Conservation (phyloP, 2,888 invertebrate species). For the Arrhopalites spinosus region DNA sequence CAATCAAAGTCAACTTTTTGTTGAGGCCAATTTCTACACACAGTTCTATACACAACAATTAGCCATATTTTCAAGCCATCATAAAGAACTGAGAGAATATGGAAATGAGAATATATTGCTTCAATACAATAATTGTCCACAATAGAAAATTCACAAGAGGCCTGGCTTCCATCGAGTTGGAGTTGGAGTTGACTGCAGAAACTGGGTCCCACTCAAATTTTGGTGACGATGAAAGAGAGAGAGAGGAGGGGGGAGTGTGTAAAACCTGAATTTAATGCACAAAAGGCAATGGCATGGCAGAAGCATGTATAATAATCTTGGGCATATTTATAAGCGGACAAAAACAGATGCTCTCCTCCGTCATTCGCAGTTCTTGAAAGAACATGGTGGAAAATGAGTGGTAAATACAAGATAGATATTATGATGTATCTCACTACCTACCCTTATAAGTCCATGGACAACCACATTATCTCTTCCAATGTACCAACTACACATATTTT, state of each 20-base stretch:
- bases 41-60: no score
- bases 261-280: neutral
- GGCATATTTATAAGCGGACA: constrained; percentile 3
- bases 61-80: no score
- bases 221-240: neutral
- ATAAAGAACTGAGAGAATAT: no score
- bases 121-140: no score
- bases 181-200: no score
- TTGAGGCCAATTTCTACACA: no score
- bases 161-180: no score
- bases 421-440: neutral
- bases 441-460: constrained; percentile 3
- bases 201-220: no score
- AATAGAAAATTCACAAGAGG: no score
- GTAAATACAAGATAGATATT: neutral
- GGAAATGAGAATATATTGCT: no score
- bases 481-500: neutral
- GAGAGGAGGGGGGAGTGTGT: neutral
- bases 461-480: neutral
- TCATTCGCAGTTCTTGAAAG: constrained; percentile 1
- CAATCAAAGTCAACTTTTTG: neutral
- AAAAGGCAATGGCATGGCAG: neutral
- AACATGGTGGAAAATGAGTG: no score
- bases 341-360: constrained; percentile 20
- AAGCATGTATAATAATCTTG: neutral